A percentile compares a stretch with the other conserved stretches of the same genome.
These are phyloP conservation scores for Idaea biselata DNA, from an alignment of 2,888 invertebrate species.

Conservation along the genomic window DNA sequence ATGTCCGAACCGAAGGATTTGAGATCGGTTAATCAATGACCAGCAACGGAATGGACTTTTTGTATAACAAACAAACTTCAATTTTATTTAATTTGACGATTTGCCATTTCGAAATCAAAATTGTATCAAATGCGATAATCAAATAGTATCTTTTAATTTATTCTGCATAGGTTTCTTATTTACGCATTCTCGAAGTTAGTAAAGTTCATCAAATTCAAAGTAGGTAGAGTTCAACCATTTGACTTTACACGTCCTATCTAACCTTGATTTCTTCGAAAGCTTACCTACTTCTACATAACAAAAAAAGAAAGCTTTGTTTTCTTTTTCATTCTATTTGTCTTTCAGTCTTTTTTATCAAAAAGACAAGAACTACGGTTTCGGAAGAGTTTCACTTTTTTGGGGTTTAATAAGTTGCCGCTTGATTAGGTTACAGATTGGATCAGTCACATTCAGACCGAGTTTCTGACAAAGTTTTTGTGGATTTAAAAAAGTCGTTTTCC, in stretches of 20 bases:
- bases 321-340: constrained; percentile 40
- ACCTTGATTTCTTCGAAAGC: constrained; percentile 40
- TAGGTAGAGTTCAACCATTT: background rate
- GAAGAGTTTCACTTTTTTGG: constrained; percentile 33
- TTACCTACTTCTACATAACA: constrained; percentile 37
- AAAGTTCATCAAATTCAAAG: background rate
- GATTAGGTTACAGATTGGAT: constrained; percentile 45
- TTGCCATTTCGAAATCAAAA: background rate
- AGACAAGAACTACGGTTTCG: constrained; percentile 24
- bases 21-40: constrained; percentile 28
- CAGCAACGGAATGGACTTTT: background rate
- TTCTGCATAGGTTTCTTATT: background rate
- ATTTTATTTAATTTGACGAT: background rate
- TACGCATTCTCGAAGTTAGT: background rate
- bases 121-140: background rate
- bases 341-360: constrained; percentile 35
- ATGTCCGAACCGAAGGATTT: constrained; percentile 29
- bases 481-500: background rate
- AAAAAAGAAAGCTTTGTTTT: constrained; percentile 48
- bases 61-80: background rate
- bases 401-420: constrained; percentile 47
- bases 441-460: background rate
- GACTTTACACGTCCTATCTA: constrained; percentile 17
- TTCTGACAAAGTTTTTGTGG: background rate
- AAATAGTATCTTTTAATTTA: no score